Evolutionary conservation across 2,888 invertebrate species (phyloP), one percentile per base, ranked within the genome.

Genomic region (Hemithea aestivaria): DNA sequence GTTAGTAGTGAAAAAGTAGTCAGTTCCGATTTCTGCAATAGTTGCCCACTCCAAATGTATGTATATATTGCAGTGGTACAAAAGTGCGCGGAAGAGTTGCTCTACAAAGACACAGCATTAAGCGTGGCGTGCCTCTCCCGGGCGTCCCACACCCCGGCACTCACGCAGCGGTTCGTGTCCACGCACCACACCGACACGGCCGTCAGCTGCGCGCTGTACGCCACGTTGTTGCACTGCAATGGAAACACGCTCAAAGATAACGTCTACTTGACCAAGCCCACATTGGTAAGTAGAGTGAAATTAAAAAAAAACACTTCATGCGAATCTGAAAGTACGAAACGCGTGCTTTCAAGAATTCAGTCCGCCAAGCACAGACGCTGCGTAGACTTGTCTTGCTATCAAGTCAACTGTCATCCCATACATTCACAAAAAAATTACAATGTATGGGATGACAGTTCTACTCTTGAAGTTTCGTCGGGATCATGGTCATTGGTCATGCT

Each of bases 91-190:
- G 73, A 73, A 9, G 78, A 79, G 47, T 37, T 75, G 0, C 41
- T 82, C 1, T 68, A 69, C 63, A 49, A 43, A 5, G 84, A 84
- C 65, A 79, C 78, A 0, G 51, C 77, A 1, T 56, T 80, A 10
- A 62, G 75, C 56, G 74, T 81, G 43, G 59, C 78, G 16, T 74
- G 79, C 43, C 33, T 73, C 20, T 50, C 78, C 7, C 79, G 54
- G 29, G 34, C 34, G 28, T 45, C 28, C 20, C 10, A 26, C 6
- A 10, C 9, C 28, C 2, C n/a, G 2, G 44, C 20, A n/a, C 34
- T 40, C 22, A 32, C 31, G 22, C 16, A 9, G 31, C 48, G 45
- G 3, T 46, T 54, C 8, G 6, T 54, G 7, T 36, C 35, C 35
- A 10, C 32, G 9, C 49, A 54, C 35, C 21, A 41, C 48, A 41